Conservation (phyloP, 2,113 vertebrate species). For the Corythoichthys haematopterus region DNA sequence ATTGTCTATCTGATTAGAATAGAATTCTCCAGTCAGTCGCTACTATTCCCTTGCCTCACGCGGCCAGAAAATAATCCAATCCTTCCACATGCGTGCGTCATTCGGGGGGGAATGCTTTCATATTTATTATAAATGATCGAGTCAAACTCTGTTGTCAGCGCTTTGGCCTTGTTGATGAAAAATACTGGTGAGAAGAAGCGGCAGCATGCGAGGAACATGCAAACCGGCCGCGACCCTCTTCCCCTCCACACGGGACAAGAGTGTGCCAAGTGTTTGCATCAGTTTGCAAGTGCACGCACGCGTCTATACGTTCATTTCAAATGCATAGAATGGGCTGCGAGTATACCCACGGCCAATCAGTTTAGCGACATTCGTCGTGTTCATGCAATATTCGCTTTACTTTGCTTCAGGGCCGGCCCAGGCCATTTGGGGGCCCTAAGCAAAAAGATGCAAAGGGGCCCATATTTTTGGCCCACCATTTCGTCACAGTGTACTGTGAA, state of each 20-base stretch:
- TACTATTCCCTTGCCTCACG: background rate
- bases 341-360: conserved; percentile 33
- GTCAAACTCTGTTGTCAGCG: conserved; percentile 28
- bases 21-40: background rate
- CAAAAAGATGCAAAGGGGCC: too few relatives aligned
- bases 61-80: conserved; percentile 5
- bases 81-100: conserved; percentile 11
- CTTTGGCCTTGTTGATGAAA: conserved; percentile 29
- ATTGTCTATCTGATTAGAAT: background rate
- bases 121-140: conserved; percentile 33
- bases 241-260: conserved; percentile 5
- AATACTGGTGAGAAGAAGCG: conserved; percentile 20
- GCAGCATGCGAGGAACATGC: background rate
- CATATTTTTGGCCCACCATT: too few relatives aligned
- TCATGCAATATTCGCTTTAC: background rate
- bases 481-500: too few relatives aligned
- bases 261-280: conserved; percentile 12
- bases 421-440: too few relatives aligned
- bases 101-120: conserved; percentile 8
- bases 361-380: conserved; percentile 2
- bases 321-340: conserved; percentile 41
- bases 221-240: background rate
- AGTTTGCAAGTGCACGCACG: conserved; percentile 6
- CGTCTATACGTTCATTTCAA: conserved; percentile 38
- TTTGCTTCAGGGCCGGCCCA: background rate